These are phyloP conservation scores for Ophion obscuratus DNA, from an alignment of 2,888 invertebrate genomes.

Conservation along the genomic window DNA sequence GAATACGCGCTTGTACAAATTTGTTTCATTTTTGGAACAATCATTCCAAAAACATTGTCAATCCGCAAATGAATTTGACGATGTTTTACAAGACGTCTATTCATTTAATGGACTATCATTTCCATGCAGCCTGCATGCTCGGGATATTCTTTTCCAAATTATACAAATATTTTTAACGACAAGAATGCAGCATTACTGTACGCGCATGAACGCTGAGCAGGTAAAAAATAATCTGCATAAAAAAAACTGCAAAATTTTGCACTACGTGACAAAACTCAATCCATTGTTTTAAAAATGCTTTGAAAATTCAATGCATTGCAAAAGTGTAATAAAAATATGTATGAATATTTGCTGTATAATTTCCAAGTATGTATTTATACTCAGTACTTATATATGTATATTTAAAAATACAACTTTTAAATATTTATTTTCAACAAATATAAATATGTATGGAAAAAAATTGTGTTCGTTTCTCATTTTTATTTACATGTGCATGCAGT, in stretches of 20 bases:
- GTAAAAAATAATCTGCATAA: slow-evolving; percentile 40
- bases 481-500: no score
- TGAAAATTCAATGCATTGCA: no score
- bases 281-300: no score
- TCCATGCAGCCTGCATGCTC: slow-evolving; percentile 23
- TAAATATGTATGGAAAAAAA: no score
- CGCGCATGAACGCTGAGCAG: slow-evolving; percentile 30
- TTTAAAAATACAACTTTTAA: no score
- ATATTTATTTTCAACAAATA: no score
- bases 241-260: slow-evolving; percentile 7
- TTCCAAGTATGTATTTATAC: no score
- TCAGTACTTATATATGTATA: no score
- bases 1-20: not conserved
- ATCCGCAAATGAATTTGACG: not conserved
- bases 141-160: slow-evolving; percentile 20
- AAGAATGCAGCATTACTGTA: slow-evolving; percentile 36
- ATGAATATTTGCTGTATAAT: no score
- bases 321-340: no score
- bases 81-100: slow-evolving; percentile 21
- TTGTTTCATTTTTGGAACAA: not conserved
- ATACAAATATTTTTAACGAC: slow-evolving; percentile 18
- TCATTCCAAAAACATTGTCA: not conserved
- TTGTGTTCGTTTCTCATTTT: no score
- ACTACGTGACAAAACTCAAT: not conserved
- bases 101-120: slow-evolving; percentile 4